Evolutionary conservation across 2,888 invertebrate genomes (phyloP).

Genomic region (Clivina fossor): DNA sequence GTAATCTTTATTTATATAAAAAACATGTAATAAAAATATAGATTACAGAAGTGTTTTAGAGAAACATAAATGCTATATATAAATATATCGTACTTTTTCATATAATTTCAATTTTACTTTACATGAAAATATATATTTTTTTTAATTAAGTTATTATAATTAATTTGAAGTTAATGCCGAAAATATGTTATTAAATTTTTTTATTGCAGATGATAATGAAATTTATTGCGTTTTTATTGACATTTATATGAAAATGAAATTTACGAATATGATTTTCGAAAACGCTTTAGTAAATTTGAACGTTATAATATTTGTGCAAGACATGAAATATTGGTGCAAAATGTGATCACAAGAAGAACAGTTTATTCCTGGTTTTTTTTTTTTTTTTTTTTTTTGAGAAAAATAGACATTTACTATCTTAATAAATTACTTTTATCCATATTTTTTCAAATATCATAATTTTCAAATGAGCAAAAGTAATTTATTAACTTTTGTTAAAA

Average conservation of each 20-base stretch:
- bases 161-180: background rate
- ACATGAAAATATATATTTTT: background rate
- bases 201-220: conserved; percentile 20
- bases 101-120: background rate
- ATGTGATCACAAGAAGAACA: conserved; percentile 1
- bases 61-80: conserved; percentile 1
- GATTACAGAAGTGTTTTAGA: conserved; percentile 25
- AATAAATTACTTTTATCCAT: too few species aligned
- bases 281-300: conserved; percentile 8
- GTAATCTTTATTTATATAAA: conserved; percentile 29
- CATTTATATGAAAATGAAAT: conserved; percentile 9
- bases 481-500: too few species aligned
- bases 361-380: conserved; percentile 11
- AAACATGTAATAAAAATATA: conserved; percentile 32
- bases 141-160: background rate
- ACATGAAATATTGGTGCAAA: background rate
- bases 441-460: too few species aligned
- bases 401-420: too few species aligned
- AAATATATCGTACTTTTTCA: background rate
- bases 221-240: conserved; percentile 25
- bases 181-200: background rate
- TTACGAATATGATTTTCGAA: too few species aligned
- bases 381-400: too few species aligned
- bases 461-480: too few species aligned
- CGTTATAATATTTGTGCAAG: conserved; percentile 11